phyloP scores from a whole-genome alignment of 2,113 vertebrate genomes.

The Tupaia tana region DNA sequence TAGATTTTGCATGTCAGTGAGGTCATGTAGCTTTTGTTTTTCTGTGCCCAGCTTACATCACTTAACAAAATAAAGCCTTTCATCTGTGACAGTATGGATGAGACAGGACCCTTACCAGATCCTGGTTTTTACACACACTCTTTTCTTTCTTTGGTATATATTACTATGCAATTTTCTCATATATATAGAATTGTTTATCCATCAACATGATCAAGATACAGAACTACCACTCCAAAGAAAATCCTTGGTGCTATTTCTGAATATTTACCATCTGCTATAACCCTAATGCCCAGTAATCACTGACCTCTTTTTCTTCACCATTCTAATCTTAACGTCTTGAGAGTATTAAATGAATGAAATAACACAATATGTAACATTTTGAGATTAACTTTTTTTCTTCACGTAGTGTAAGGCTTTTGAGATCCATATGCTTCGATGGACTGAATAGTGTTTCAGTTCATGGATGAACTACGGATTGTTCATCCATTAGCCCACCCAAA shows the following conservation, averaged over 20 bases:
- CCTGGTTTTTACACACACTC: background rate
- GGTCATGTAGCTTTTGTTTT: no score
- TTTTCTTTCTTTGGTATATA: background rate
- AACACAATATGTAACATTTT: background rate
- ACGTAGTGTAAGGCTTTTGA: background rate
- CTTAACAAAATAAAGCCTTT: background rate
- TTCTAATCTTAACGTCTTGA: background rate
- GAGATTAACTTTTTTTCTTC: background rate
- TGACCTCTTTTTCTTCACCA: no score
- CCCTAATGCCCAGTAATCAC: accelerated
- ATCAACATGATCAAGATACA: background rate
- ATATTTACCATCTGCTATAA: background rate
- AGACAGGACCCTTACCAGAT: background rate
- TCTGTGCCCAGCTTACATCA: background rate
- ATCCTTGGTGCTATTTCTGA: background rate
- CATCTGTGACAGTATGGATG: background rate
- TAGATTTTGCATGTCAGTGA: background rate
- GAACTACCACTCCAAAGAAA: background rate
- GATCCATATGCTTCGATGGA: background rate
- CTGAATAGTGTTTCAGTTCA: background rate
- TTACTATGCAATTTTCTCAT: background rate
- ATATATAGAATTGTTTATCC: background rate
- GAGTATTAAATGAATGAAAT: background rate
- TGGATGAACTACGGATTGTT: background rate
- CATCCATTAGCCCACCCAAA: background rate